phyloP scores from a whole-genome alignment of 2,888 invertebrate genomes.

The Meliscaeva auricollis region DNA sequence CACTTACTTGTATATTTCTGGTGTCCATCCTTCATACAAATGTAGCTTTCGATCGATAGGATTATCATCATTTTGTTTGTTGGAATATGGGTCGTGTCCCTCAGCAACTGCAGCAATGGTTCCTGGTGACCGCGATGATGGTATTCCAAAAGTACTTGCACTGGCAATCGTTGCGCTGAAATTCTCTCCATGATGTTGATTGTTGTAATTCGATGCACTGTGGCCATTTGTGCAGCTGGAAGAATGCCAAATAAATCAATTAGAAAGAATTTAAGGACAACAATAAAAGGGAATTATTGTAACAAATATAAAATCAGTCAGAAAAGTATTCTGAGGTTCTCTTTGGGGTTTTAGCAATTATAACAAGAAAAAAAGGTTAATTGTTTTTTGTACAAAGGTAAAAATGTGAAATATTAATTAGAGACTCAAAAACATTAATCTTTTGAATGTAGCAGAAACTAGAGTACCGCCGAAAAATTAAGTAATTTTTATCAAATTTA shows the following conservation, averaged over 20 bases:
- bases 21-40: conserved; percentile 83
- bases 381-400: too few relatives aligned
- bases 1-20: conserved; percentile 83
- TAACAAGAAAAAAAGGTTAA: too few relatives aligned
- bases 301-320: neutral
- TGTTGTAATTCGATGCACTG: conserved; percentile 61
- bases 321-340: neutral
- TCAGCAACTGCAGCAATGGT: conserved; percentile 15
- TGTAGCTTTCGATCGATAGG: conserved; percentile 80
- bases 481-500: too few relatives aligned
- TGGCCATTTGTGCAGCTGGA: conserved; percentile 80
- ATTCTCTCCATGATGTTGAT: conserved; percentile 58
- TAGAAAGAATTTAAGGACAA: conserved; percentile 30
- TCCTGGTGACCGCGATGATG: conserved; percentile 44
- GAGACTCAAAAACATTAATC: too few relatives aligned
- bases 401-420: too few relatives aligned
- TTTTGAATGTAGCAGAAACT: too few relatives aligned
- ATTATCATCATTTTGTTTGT: conserved; percentile 48
- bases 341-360: neutral
- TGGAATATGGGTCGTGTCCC: conserved; percentile 50
- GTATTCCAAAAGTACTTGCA: conserved; percentile 67
- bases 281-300: neutral
- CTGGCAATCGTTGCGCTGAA: conserved; percentile 63
- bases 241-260: conserved; percentile 52
- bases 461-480: too few relatives aligned